These are phyloP conservation scores for Erebia aethiops DNA, from an alignment of 2,888 invertebrate species.

Conservation along the genomic window DNA sequence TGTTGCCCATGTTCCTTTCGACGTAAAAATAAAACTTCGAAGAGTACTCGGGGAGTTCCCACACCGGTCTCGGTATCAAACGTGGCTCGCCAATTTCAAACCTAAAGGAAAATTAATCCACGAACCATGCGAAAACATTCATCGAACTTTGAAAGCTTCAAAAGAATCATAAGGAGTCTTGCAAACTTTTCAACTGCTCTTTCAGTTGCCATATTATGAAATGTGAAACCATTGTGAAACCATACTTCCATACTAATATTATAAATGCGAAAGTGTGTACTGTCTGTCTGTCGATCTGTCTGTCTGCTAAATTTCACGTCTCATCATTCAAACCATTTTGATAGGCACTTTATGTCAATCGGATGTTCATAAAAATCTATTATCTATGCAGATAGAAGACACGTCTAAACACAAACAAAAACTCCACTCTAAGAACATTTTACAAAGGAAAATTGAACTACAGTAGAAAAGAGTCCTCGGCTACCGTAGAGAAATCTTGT, in stretches of 20 bases:
- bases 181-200: slow-evolving; percentile 23
- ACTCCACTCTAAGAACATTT: slow-evolving; percentile 6
- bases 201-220: slow-evolving; percentile 11
- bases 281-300: no score
- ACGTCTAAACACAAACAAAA: not conserved
- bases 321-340: no score
- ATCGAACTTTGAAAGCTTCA: slow-evolving; percentile 24
- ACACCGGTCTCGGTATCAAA: slow-evolving; percentile 3
- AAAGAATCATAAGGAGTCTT: slow-evolving; percentile 24
- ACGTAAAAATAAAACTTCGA: slow-evolving; percentile 12
- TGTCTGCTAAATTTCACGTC: no score
- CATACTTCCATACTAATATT: no score
- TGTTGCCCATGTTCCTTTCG: slow-evolving; percentile 3
- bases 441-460: slow-evolving; percentile 18
- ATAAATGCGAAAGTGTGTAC: no score
- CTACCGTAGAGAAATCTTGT: slow-evolving; percentile 15
- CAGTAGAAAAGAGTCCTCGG: slow-evolving; percentile 1
- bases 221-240: no score
- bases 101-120: slow-evolving; percentile 22
- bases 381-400: not conserved
- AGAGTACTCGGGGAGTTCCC: slow-evolving; percentile 6
- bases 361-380: not conserved
- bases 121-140: slow-evolving; percentile 25
- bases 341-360: no score
- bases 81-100: slow-evolving; percentile 14